Conservation (phyloP, 2,888 invertebrate species). For the Ganaspis brasiliensis region DNA sequence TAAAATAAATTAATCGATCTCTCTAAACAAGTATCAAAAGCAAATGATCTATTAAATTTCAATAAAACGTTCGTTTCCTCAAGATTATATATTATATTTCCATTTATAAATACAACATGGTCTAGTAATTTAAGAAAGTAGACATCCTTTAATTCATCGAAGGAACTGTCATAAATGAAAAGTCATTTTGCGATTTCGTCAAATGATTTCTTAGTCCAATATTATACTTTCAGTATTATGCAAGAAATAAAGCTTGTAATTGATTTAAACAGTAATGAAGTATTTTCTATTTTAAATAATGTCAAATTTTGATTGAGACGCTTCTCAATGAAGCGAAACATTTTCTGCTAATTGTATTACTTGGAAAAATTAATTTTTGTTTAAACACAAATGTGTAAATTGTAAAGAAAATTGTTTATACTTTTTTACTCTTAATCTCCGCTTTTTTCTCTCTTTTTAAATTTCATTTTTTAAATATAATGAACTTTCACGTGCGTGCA, state of each 20-base stretch:
- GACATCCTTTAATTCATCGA: neutral
- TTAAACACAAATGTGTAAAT: no score
- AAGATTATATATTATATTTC: neutral
- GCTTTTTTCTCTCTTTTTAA: neutral
- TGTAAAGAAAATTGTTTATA: no score
- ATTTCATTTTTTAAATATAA: neutral
- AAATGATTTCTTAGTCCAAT: neutral
- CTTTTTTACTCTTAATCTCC: no score
- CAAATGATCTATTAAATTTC: neutral
- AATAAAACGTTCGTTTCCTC: neutral
- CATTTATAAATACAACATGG: neutral
- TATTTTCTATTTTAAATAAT: neutral
- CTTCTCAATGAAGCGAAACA: neutral
- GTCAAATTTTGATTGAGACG: no score
- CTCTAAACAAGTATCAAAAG: no score
- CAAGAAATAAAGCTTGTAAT: neutral
- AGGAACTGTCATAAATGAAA: neutral
- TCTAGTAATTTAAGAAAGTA: slow-evolving; percentile 1
- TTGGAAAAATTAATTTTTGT: no score
- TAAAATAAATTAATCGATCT: no score
- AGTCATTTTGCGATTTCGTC: neutral
- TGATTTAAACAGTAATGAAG: neutral
- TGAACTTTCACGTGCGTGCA: neutral
- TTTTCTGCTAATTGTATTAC: neutral
- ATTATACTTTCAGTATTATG: neutral